Evolutionary conservation across 1,140 invertebrate species (phyloP).

Genomic region (Microvelia longipes): DNA sequence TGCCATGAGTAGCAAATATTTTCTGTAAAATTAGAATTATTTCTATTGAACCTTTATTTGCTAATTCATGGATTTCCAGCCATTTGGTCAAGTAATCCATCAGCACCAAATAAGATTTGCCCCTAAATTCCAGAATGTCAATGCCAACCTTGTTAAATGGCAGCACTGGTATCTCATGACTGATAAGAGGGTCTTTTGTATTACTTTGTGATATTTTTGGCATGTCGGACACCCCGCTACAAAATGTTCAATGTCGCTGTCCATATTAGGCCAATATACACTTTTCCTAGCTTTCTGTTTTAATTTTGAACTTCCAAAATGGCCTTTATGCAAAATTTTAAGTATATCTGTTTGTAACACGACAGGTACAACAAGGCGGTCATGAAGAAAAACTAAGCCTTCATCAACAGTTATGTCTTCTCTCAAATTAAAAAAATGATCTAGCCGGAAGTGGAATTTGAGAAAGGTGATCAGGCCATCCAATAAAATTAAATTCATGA

Average conservation of each 20-base stretch:
- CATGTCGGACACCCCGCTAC: neutral
- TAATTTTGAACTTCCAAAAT: neutral
- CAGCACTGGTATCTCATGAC: neutral
- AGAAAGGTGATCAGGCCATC: neutral
- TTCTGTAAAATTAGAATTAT: neutral
- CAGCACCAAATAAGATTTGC: neutral
- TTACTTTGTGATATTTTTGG: neutral
- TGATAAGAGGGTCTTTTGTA: conserved; percentile 1
- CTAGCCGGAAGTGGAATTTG: neutral
- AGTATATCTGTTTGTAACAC: neutral
- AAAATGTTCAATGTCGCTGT: neutral
- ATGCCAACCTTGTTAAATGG: conserved; percentile 5
- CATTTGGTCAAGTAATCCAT: conserved; percentile 1
- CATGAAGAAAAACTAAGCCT: conserved; percentile 4
- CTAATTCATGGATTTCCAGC: neutral
- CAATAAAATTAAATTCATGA: conserved; percentile 1
- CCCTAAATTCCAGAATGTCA: neutral
- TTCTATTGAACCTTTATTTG: neutral
- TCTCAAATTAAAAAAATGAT: neutral
- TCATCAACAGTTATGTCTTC: conserved; percentile 6
- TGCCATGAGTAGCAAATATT: conserved; percentile 10
- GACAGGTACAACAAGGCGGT: neutral
- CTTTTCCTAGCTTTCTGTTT: neutral
- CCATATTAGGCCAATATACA: neutral
- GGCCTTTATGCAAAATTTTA: neutral